These are phyloP conservation scores for Gymnothorax javanicus DNA, from an alignment of 2,797 vertebrate species.

Conservation along the genomic window DNA sequence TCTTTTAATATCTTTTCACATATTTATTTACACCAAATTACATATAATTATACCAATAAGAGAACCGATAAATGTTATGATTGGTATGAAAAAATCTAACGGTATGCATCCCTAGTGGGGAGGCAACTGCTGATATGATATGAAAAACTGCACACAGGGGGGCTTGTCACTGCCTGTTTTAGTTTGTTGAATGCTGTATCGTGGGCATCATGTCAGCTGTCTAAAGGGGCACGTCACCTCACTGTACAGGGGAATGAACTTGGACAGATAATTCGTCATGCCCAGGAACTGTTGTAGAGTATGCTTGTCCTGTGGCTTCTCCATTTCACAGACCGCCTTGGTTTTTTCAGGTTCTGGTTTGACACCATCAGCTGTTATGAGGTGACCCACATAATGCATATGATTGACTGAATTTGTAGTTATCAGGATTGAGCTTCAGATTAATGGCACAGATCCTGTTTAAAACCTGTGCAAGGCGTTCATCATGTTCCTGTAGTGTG, in stretches of 20 bases:
- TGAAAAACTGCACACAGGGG: no score
- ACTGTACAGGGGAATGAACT: slow-evolving; percentile 31
- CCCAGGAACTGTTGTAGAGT: slow-evolving; percentile 17
- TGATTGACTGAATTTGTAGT: slow-evolving; percentile 13
- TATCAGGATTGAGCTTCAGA: slow-evolving; percentile 8
- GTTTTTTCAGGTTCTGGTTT: slow-evolving; percentile 20
- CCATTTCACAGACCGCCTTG: slow-evolving; percentile 13
- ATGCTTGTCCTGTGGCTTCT: slow-evolving; percentile 15
- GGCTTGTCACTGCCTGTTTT: not conserved
- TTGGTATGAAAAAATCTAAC: no score
- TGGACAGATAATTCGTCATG: slow-evolving; percentile 25
- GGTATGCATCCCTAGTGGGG: not conserved
- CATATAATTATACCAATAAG: no score
- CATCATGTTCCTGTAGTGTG: not conserved
- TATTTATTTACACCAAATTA: no score
- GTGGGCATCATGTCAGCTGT: not conserved
- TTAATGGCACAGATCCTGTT: slow-evolving; percentile 1
- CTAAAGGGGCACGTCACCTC: slow-evolving; percentile 4
- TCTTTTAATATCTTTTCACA: no score
- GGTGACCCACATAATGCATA: not conserved
- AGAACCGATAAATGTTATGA: no score
- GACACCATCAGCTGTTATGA: slow-evolving; percentile 27
- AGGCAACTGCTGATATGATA: slow-evolving; percentile 7
- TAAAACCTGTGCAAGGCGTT: not conserved
- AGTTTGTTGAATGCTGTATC: not conserved